Evolutionary conservation across 2,797 vertebrate species (phyloP).

Genomic region (Benthosema pterotum): DNA sequence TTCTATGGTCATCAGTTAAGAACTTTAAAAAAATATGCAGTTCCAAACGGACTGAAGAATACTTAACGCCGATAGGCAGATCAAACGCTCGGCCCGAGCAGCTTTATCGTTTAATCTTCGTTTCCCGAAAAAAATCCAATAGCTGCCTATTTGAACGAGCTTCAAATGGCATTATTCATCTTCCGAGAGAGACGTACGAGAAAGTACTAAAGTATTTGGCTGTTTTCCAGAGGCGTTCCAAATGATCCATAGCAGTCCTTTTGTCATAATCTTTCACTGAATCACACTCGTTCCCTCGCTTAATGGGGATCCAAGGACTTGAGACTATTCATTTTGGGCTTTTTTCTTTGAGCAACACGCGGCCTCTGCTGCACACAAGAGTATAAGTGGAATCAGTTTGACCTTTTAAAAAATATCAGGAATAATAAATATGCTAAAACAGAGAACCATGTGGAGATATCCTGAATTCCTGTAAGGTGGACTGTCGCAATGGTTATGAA

Average conservation of each 20-base stretch:
- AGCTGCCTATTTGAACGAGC: slow-evolving; percentile 22
- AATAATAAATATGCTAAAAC: no score
- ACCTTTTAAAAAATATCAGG: no score
- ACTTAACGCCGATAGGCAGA: slow-evolving; percentile 3
- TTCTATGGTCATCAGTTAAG: background rate
- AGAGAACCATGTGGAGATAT: no score
- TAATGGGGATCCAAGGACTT: background rate
- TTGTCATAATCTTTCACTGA: background rate
- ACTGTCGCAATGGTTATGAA: no score
- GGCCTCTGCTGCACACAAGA: no score
- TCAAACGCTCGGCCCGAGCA: slow-evolving; percentile 5
- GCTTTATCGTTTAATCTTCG: no score
- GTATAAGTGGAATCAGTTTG: no score
- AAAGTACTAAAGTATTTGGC: slow-evolving; percentile 1
- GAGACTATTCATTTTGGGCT: no score
- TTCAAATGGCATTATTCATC: slow-evolving; percentile 5
- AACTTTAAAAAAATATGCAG: slow-evolving; percentile 16
- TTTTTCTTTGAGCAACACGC: no score
- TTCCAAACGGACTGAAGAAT: background rate
- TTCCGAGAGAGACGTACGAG: background rate
- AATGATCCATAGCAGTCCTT: background rate
- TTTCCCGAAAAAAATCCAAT: slow-evolving; percentile 1
- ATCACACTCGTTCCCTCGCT: background rate
- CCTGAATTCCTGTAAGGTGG: no score
- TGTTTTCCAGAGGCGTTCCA: background rate